phyloP scores from a whole-genome alignment of 2,888 invertebrate species.

The Petrolisthes manimaculis region DNA sequence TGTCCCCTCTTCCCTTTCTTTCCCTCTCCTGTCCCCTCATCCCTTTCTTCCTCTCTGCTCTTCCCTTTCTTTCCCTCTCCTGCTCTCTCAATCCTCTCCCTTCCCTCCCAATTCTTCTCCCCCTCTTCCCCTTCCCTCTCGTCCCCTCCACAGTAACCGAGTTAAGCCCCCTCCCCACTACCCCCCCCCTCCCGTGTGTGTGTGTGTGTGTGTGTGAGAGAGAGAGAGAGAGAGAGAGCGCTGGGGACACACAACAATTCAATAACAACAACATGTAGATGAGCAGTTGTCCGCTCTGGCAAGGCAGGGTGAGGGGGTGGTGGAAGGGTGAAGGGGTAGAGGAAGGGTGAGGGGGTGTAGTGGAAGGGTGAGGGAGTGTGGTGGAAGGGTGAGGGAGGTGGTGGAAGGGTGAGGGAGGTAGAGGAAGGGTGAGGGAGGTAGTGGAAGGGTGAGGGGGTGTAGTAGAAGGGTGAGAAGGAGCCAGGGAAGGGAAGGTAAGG shows the following conservation, averaged over 20 bases:
- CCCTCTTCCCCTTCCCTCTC: background rate
- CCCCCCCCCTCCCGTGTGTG: background rate
- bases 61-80: background rate
- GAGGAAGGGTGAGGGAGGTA: background rate
- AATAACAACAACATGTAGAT: background rate
- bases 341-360: background rate
- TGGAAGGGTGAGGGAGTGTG: background rate
- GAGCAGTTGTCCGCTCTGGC: background rate
- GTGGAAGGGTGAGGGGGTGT: constrained; percentile 9
- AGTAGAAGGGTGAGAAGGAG: constrained; percentile 17
- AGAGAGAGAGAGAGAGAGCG: too few relatives aligned
- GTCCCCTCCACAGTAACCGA: background rate
- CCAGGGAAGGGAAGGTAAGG: background rate
- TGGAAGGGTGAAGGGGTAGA: background rate
- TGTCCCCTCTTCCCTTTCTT: background rate
- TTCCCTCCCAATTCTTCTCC: background rate
- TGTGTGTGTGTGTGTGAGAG: too few relatives aligned
- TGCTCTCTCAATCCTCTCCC: background rate
- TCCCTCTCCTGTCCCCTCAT: background rate
- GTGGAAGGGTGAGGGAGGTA: background rate
- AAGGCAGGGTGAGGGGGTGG: background rate
- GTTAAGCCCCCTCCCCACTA: background rate
- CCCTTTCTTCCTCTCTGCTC: background rate
- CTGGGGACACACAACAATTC: background rate
- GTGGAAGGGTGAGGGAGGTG: background rate